Conservation (phyloP, 2,797 vertebrate species). For the Syngnathus acus region DNA sequence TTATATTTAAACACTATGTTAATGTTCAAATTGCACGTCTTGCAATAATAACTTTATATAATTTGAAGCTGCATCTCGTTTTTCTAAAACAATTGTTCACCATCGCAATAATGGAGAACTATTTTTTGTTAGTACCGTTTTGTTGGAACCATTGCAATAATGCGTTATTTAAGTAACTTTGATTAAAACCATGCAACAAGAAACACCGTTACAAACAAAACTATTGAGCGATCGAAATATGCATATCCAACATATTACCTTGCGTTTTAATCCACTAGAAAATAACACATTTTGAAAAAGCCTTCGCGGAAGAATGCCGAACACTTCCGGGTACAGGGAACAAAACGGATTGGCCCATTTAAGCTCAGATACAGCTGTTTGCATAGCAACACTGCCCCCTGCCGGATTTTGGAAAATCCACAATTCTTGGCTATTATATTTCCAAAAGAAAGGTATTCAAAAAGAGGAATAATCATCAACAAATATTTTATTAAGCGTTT, state of each 20-base stretch:
- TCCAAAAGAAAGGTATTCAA: not conserved
- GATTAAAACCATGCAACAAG: not conserved
- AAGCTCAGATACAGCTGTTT: too few relatives aligned
- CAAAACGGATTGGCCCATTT: too few relatives aligned
- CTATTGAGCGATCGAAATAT: too few relatives aligned
- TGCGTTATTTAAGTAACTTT: too few relatives aligned
- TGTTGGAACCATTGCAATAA: too few relatives aligned
- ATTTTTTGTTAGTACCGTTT: not conserved
- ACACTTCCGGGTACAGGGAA: not conserved
- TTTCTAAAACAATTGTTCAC: not conserved
- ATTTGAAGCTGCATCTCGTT: not conserved
- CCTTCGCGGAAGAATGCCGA: not conserved
- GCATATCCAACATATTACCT: not conserved
- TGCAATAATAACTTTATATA: not conserved
- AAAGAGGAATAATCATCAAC: not conserved
- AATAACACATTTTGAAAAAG: not conserved
- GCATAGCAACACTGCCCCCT: slow-evolving; percentile 15
- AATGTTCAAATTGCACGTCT: not conserved
- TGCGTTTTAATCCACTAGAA: not conserved
- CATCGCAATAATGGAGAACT: not conserved
- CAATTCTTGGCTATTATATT: not conserved
- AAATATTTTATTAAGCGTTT: not conserved
- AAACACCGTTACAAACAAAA: not conserved
- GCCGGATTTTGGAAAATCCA: slow-evolving; percentile 3
- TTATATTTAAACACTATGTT: not conserved